Evolutionary conservation across 2,888 invertebrate genomes (phyloP), one percentile per base, ranked within the genome.

Genomic region (Salticus scenicus): DNA sequence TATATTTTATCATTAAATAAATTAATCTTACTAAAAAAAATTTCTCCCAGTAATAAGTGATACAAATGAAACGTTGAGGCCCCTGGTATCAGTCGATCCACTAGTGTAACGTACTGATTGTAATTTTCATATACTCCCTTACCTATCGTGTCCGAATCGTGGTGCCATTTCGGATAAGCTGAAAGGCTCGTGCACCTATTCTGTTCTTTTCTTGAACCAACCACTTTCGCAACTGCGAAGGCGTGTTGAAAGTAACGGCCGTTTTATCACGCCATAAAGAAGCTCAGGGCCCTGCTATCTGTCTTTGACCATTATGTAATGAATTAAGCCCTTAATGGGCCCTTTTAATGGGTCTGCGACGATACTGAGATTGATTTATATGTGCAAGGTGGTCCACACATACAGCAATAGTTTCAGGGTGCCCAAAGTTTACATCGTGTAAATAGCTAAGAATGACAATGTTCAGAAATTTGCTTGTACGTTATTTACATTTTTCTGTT

Each of bases 211-310:
- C 67, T 67, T 7, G 75, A 24, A 51, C 31, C n/a, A 10, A 30
- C 78, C 63, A 72, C 79, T 79, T 33, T 12, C 42, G 75, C 66
- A 76, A 71, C 28, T 47, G 69, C n/a, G 69, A 67, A 74, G 82
- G 82, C 69, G 82, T 72, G 76, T 77, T 83, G 83, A 83, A 83
- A 83, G 83, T 83, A 83, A 83, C 72, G 83, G 77, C 72, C 76
- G 30, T 76, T 83, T 83, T 83, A 83, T 83, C 83, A 83, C 83
- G 77, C 83, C 51, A 77, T 77, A 83, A 83, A 82, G 64, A 70
- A 70, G 63, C 71, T 75, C 63, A 82, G 75, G 74, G 72, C 30
- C 2, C 74, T 77, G 67, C 72, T 77, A 83, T 83, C 76, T 76
- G 57, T 42, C 37, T 31, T 33, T 30, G 20, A 71, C 83, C 83